Evolutionary conservation across 2,797 vertebrate species (phyloP).

Genomic region (Lacerta viridis): DNA sequence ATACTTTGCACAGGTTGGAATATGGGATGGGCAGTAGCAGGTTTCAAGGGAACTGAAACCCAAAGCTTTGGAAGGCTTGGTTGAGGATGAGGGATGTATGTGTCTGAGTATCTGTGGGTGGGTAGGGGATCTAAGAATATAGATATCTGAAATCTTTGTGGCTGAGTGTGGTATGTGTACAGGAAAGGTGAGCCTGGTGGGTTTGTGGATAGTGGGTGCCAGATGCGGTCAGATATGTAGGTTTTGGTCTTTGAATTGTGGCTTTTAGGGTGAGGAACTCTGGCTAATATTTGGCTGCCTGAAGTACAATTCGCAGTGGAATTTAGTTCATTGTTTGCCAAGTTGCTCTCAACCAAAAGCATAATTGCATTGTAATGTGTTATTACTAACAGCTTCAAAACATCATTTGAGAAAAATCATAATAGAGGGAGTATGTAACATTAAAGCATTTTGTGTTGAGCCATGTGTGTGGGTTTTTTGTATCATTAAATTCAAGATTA

Average conservation of each 20-base stretch:
- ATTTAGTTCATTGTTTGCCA: conserved; percentile 55
- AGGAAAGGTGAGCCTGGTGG: not conserved
- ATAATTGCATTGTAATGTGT: conserved; percentile 41
- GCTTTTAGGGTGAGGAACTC: conserved; percentile 21
- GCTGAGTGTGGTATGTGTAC: not conserved
- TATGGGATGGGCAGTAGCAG: not conserved
- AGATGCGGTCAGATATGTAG: not conserved
- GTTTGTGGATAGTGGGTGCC: not conserved
- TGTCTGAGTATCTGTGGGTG: not conserved
- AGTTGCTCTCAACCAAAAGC: conserved; percentile 58
- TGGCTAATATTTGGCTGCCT: not conserved
- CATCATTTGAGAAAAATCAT: conserved; percentile 53
- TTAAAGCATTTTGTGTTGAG: conserved; percentile 61
- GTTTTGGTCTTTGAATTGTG: conserved; percentile 21
- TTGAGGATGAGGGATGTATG: not conserved
- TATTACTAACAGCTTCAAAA: conserved; percentile 65
- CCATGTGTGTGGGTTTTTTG: conserved; percentile 65
- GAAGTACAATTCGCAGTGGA: conserved; percentile 53
- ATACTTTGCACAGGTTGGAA: not conserved
- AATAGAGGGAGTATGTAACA: conserved; percentile 61
- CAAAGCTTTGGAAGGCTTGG: not conserved
- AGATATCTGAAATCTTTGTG: not conserved
- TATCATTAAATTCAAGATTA: conserved; percentile 63
- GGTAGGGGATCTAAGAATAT: not conserved
- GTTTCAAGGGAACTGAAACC: not conserved